phyloP scores from a whole-genome alignment of 2,888 invertebrate species.

The Nowickia ferox region DNA sequence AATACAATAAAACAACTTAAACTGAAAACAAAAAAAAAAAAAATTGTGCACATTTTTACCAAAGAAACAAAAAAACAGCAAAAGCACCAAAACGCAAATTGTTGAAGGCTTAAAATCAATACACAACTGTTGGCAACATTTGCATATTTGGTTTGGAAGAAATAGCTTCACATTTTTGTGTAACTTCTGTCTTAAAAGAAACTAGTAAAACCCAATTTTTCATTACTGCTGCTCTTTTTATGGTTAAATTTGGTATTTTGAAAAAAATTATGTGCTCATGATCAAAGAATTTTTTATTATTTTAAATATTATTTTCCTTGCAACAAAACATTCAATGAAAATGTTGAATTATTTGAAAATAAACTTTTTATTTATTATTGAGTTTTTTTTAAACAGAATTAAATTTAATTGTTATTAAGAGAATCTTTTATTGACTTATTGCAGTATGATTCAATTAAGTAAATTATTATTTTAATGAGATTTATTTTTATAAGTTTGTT shows the following conservation, averaged over 20 bases:
- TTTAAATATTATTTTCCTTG: not conserved
- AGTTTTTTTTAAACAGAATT: too few relatives aligned
- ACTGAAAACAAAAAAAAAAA: slow-evolving; percentile 21
- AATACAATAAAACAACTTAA: slow-evolving; percentile 19
- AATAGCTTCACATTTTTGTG: slow-evolving; percentile 34
- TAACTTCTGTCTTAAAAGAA: slow-evolving; percentile 37
- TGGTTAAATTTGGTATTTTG: slow-evolving; percentile 8
- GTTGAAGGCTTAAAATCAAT: slow-evolving; percentile 17
- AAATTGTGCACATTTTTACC: slow-evolving; percentile 15
- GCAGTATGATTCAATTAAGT: too few relatives aligned
- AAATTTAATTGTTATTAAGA: too few relatives aligned
- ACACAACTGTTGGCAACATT: slow-evolving; percentile 53
- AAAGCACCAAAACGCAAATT: slow-evolving; percentile 2
- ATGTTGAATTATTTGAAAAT: too few relatives aligned
- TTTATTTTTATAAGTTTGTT: not conserved
- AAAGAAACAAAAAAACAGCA: slow-evolving; percentile 22
- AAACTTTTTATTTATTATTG: not conserved
- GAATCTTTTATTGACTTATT: too few relatives aligned
- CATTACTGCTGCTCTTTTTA: not conserved
- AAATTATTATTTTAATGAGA: too few relatives aligned
- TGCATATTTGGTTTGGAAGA: slow-evolving; percentile 59
- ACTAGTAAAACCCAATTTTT: slow-evolving; percentile 41
- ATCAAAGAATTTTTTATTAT: slow-evolving; percentile 55
- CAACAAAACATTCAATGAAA: not conserved
- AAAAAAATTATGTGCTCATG: slow-evolving; percentile 59